phyloP scores from a whole-genome alignment of 1,140 invertebrate species.

The Neodiprion virginianus region DNA sequence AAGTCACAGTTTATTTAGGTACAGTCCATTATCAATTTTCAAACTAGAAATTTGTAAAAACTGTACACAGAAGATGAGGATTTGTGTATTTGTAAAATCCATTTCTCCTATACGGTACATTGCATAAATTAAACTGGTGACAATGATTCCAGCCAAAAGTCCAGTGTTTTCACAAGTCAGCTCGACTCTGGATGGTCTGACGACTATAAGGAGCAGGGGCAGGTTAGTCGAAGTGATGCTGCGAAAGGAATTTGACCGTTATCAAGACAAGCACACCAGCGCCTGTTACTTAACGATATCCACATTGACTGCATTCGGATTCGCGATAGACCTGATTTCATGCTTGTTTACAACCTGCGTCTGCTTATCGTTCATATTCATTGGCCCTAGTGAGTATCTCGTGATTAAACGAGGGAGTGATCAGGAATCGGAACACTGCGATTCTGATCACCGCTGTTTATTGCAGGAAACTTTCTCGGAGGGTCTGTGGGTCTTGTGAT shows the following conservation, averaged over 20 bases:
- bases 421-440: too few relatives aligned
- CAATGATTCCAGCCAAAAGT: constrained; percentile 65
- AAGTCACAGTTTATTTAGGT: constrained; percentile 44
- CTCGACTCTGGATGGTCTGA: constrained; percentile 79
- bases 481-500: too few relatives aligned
- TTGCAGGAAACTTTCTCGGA: constrained; percentile 38
- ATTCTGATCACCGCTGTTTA: too few relatives aligned
- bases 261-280: constrained; percentile 68
- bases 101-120: too few relatives aligned
- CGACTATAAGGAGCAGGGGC: constrained; percentile 78
- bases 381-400: constrained; percentile 40
- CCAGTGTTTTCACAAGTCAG: constrained; percentile 82
- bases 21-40: not conserved
- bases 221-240: constrained; percentile 71
- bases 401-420: not conserved
- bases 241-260: constrained; percentile 75
- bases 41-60: too few relatives aligned
- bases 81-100: too few relatives aligned
- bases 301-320: constrained; percentile 64
- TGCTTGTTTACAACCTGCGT: constrained; percentile 41
- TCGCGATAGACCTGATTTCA: constrained; percentile 44
- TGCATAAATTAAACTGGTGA: too few relatives aligned
- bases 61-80: too few relatives aligned
- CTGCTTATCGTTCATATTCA: constrained; percentile 55
- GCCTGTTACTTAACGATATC: constrained; percentile 70